These are phyloP conservation scores for Ceratotherium simum DNA, from an alignment of 2,113 vertebrate genomes.

Conservation along the genomic window DNA sequence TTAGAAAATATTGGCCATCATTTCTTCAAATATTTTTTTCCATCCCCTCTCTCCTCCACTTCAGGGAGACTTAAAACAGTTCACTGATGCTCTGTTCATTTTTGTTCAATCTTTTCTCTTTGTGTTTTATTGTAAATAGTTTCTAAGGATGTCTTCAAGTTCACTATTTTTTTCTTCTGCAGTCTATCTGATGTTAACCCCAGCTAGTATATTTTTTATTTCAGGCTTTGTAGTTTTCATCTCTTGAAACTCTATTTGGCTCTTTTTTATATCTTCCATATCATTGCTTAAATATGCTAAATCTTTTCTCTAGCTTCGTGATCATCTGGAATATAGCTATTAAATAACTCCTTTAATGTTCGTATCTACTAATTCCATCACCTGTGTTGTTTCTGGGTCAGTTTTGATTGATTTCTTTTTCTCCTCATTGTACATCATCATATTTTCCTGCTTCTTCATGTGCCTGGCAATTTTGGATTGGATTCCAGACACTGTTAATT, in stretches of 20 bases:
- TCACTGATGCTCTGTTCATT: not conserved
- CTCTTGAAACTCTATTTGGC: not conserved
- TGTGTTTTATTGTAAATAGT: slow-evolving; percentile 9
- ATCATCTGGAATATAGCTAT: not conserved
- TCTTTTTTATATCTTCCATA: not conserved
- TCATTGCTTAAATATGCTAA: not conserved
- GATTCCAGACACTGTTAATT: not conserved
- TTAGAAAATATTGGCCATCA: not conserved
- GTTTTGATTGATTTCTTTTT: not conserved
- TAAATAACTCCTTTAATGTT: not conserved
- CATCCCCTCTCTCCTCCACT: not conserved
- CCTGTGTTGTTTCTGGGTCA: not conserved
- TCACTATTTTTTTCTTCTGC: not conserved
- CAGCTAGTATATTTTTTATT: not conserved
- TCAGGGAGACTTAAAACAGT: not conserved
- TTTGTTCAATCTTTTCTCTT: not conserved
- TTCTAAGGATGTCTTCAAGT: not conserved
- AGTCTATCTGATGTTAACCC: not conserved
- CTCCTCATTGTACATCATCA: not conserved
- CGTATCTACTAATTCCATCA: not conserved
- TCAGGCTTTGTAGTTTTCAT: not conserved
- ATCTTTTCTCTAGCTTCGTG: not conserved
- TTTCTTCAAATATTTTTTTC: not conserved
- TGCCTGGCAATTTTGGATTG: not conserved
- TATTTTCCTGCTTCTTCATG: not conserved